These are phyloP conservation scores for Mus caroli DNA, from an alignment of 2,797 vertebrate species.

Conservation along the genomic window DNA sequence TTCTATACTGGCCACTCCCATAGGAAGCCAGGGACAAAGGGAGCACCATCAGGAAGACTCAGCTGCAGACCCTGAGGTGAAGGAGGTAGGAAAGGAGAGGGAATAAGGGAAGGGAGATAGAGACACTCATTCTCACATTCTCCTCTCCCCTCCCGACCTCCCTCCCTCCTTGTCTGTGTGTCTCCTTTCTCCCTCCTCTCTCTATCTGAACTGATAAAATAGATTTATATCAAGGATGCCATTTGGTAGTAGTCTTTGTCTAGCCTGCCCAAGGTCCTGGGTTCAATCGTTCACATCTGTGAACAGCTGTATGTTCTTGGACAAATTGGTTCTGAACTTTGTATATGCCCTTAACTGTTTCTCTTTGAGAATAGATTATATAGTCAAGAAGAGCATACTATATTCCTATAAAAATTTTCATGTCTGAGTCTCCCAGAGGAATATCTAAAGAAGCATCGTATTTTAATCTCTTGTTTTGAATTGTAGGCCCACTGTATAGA, in stretches of 20 bases:
- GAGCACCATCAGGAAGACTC: not conserved
- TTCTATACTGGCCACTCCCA: not conserved
- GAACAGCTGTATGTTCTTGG: not conserved
- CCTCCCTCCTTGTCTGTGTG: not conserved
- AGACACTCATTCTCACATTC: not conserved
- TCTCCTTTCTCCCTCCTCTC: not conserved
- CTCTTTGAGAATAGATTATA: not conserved
- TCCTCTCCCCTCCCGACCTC: not conserved
- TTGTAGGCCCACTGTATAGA: not conserved
- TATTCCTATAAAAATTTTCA: not conserved
- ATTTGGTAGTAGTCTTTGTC: not conserved
- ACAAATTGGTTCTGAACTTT: not conserved
- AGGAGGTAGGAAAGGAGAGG: not conserved
- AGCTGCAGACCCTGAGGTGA: not conserved
- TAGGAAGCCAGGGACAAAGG: not conserved
- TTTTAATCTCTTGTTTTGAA: not conserved
- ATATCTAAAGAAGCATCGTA: not conserved
- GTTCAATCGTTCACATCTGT: not conserved
- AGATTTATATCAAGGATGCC: not conserved
- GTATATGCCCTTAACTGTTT: not conserved
- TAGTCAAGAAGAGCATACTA: not conserved
- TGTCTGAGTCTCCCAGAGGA: not conserved
- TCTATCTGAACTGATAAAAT: not conserved
- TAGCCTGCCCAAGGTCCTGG: not conserved
- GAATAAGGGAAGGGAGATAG: not conserved